phyloP scores from a whole-genome alignment of 2,797 vertebrate species.

The Brachyalestes nurse region DNA sequence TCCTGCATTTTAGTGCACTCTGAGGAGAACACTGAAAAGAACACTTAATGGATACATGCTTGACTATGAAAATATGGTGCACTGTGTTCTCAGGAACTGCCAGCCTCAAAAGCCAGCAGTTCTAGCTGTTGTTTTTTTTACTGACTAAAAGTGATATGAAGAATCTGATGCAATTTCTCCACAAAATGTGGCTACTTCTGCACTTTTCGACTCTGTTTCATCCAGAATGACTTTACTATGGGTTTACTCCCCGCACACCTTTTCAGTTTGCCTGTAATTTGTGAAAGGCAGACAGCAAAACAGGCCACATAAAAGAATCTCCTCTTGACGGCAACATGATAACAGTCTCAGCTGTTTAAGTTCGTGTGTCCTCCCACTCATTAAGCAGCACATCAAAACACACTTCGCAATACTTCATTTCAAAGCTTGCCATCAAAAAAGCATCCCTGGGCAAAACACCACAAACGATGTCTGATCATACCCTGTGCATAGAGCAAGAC shows the following conservation, averaged over 20 bases:
- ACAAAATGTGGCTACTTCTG: background rate
- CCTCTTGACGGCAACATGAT: constrained; percentile 12
- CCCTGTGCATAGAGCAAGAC: constrained; percentile 8
- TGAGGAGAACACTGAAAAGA: background rate
- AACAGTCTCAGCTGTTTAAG: background rate
- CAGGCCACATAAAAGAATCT: constrained; percentile 17
- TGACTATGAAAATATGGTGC: background rate
- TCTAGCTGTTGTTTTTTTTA: background rate
- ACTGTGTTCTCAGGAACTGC: background rate
- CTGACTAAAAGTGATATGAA: background rate
- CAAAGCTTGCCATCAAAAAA: constrained; percentile 26
- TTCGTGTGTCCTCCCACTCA: background rate
- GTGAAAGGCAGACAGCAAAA: constrained; percentile 24
- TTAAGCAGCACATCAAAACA: constrained; percentile 22
- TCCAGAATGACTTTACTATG: background rate
- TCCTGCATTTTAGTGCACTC: background rate
- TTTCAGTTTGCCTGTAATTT: constrained; percentile 3
- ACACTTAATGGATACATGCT: background rate
- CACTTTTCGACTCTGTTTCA: background rate
- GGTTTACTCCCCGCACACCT: background rate
- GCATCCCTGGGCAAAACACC: constrained; percentile 29
- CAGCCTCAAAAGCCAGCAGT: background rate
- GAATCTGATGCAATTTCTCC: constrained; percentile 2
- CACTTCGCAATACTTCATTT: constrained; percentile 29
- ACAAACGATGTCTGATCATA: constrained; percentile 34